These are phyloP conservation scores for Copidosoma aretas DNA, from an alignment of 2,888 invertebrate species.

Conservation along the genomic window DNA sequence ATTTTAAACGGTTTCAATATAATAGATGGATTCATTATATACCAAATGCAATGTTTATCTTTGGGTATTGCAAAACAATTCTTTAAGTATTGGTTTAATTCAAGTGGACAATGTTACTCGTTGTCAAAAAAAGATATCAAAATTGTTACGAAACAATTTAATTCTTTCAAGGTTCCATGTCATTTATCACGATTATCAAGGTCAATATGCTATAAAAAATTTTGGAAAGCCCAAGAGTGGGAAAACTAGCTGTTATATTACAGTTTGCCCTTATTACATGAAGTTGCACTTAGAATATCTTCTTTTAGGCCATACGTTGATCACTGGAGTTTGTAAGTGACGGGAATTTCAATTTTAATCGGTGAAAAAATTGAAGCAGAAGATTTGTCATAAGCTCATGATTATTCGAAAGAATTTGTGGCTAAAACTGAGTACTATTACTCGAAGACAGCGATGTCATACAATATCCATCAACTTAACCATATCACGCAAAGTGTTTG, in stretches of 20 bases:
- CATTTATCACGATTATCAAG: conserved; percentile 28
- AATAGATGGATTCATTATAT: conserved; percentile 21
- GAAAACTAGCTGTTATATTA: conserved; percentile 39
- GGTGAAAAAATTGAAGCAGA: conserved; percentile 24
- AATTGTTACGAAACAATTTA: too few relatives aligned
- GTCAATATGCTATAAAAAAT: conserved; percentile 3
- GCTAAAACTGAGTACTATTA: neutral
- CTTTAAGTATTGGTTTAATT: conserved; percentile 1
- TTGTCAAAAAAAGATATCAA: conserved; percentile 1
- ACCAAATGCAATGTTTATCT: conserved; percentile 21
- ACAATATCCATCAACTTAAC: neutral
- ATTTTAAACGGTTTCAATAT: conserved; percentile 22
- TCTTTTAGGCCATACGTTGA: conserved; percentile 1
- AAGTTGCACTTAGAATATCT: conserved; percentile 11
- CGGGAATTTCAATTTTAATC: neutral
- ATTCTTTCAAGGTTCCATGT: conserved; percentile 14
- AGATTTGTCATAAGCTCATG: conserved; percentile 30
- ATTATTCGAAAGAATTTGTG: conserved; percentile 3
- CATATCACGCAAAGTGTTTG: neutral
- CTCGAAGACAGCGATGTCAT: neutral
- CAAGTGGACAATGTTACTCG: conserved; percentile 13
- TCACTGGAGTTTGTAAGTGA: neutral
- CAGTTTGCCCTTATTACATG: conserved; percentile 33
- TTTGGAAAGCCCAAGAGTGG: conserved; percentile 40
- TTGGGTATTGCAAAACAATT: conserved; percentile 13